These are phyloP conservation scores for Meleagris gallopavo DNA, from an alignment of 2,113 vertebrate genomes.

Conservation along the genomic window DNA sequence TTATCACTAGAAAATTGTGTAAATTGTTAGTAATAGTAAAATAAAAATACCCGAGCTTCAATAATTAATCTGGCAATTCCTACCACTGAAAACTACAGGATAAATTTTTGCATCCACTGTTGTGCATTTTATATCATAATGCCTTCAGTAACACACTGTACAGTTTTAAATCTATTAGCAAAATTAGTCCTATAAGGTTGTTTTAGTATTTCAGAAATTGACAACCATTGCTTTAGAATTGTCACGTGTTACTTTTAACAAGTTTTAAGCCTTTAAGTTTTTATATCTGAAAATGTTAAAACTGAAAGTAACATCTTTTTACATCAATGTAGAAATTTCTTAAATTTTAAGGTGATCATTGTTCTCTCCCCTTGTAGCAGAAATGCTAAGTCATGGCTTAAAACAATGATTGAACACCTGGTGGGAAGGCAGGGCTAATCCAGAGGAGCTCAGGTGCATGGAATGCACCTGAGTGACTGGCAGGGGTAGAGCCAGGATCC, in stretches of 20 bases:
- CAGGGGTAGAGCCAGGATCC: no score
- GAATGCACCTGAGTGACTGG: no score
- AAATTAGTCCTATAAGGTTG: neutral
- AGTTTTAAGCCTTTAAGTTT: neutral
- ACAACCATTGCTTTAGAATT: neutral
- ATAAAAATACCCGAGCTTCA: neutral
- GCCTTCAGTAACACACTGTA: neutral
- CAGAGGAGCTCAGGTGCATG: no score
- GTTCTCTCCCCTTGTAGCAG: neutral
- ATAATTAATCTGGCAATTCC: neutral
- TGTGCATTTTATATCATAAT: neutral
- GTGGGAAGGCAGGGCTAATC: no score
- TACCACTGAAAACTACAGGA: neutral
- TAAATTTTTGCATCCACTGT: neutral
- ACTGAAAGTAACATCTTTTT: neutral
- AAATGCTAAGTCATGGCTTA: no score
- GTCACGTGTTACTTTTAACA: neutral
- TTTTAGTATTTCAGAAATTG: neutral
- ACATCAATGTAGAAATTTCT: neutral
- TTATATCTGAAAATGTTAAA: neutral
- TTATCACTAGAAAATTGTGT: neutral
- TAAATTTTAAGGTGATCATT: conserved; percentile 8
- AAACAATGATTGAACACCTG: no score
- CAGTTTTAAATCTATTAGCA: neutral
- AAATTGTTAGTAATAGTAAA: neutral